Base-by-base conservation (phyloP, 2,113 vertebrate species). In the Aphyosemion australe region DNA sequence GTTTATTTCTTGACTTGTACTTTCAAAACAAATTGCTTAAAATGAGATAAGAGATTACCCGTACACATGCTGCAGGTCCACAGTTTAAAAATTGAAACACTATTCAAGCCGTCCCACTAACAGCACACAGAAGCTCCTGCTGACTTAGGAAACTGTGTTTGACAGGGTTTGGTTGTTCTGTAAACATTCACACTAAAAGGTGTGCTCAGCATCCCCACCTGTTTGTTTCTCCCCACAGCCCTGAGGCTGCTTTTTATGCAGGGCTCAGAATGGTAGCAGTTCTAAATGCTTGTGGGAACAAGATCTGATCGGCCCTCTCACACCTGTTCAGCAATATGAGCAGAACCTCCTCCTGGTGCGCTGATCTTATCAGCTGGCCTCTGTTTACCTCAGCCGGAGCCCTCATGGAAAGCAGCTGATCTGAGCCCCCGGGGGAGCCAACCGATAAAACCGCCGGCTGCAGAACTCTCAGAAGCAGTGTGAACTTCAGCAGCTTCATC, bases 351-450 rank as follows among this genome's bases (percentile, higher is more conserved):
- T 73, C 32, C 26, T 49, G 56, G 60, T 31, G 65, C 52, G 65
- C 51, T 51, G 87, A 86, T 89, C 68, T 89, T 91, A 91, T 90
- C 90, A 82, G 83, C 60, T 63, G 70, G 56, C 79, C 79, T 76
- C 55, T 79, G 81, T 87, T 87, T 87, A 85, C 72, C 79, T 89
- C 83, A 84, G 73, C 84, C 74, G 76, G 48, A 80, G 61, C 86
- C 85, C 79, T 72, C 7, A 88, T 84, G 75, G 73, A 83, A 88
- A 85, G 55, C 65, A 80, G 78, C 65, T 79, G 82, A 85, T 71
- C 68, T 8, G 21, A 72, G 69, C 69, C 77, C 85, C 34, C 62
- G 42, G 45, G 69, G 79, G 78, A 37, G 32, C 62, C 31, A 56
- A 79, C 76, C 47, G 72, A 74, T 68, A 49, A 74, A 88, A 88